Conservation (phyloP, 2,888 invertebrate genomes). For the Lithophane ornitopus region DNA sequence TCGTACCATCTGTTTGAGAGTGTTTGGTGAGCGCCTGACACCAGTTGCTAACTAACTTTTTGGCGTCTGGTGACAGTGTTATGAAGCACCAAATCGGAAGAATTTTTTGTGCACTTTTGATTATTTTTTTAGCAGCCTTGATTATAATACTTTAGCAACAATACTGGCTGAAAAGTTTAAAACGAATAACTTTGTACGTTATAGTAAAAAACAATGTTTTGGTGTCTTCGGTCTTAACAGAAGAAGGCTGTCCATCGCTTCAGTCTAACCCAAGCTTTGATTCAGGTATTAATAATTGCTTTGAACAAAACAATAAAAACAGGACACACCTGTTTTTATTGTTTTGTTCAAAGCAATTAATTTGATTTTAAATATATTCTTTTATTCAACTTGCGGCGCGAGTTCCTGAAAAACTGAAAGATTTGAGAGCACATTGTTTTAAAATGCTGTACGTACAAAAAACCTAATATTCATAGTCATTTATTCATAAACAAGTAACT, state of each 20-base stretch:
- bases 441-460: background rate
- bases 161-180: background rate
- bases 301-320: no score
- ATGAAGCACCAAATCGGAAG: background rate
- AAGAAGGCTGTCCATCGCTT: background rate
- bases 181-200: background rate
- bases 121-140: background rate
- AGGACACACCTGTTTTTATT: background rate
- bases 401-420: background rate
- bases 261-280: background rate
- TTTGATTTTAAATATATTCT: no score
- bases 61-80: background rate
- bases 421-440: background rate
- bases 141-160: constrained; percentile 4
- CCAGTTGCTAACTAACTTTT: constrained; percentile 39
- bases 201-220: background rate
- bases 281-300: constrained; percentile 24
- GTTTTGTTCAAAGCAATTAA: background rate
- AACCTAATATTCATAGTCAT: no score
- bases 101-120: background rate
- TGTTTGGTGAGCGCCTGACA: constrained; percentile 13
- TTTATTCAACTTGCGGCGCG: background rate
- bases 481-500: no score
- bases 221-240: background rate
- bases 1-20: background rate